Base-by-base conservation (phyloP, 2,888 invertebrate species). In the Trissolcus brochymenae region DNA sequence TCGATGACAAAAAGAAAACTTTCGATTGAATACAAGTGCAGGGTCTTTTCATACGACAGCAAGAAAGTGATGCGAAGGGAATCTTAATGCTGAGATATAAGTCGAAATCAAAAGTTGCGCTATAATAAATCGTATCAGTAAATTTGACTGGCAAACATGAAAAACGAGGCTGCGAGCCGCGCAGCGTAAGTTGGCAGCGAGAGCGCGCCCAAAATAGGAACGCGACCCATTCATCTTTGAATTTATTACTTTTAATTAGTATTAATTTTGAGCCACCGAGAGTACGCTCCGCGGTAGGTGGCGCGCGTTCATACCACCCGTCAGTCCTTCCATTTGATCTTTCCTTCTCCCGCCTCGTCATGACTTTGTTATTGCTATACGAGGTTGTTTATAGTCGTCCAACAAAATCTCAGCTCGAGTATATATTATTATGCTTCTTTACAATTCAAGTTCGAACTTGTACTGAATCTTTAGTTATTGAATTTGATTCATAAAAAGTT, bases 211-310 rank as follows among this genome's bases (percentile, higher is more conserved):
- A 78, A 79, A 84, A 83, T 83, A 84, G 83, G 81, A 84, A 78
- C 79, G 64, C 72, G 60, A 61, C 49, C 68, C 72, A 68, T 77
- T 77, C 68, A 65, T 77, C 77, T 77, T 73, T 21, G 43, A 83
- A 84, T 84, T 84, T 84, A 84, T 84, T 84, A 82, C 84, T 84
- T 84, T 84, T 84, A 84, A 84, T 84, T 84, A 84, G 82, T 84
- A 83, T 84, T 84, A 84, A 84, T 84, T 84, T 84, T 81, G 82
- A 84, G 80, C 81, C 80, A 79, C 80, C 74, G 71, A 72, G 50
- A 7, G 9, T 0, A 35, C 60, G 76, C 79, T 79, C 80, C 84
- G 79, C 84, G 76, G 83, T 84, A 84, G 84, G 84, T 83, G 84
- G 84, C 81, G 79, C 80, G 81, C 81, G 81, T 82, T 84, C 81